Conservation (phyloP, 2,113 vertebrate species). For the Cacatua alba region DNA sequence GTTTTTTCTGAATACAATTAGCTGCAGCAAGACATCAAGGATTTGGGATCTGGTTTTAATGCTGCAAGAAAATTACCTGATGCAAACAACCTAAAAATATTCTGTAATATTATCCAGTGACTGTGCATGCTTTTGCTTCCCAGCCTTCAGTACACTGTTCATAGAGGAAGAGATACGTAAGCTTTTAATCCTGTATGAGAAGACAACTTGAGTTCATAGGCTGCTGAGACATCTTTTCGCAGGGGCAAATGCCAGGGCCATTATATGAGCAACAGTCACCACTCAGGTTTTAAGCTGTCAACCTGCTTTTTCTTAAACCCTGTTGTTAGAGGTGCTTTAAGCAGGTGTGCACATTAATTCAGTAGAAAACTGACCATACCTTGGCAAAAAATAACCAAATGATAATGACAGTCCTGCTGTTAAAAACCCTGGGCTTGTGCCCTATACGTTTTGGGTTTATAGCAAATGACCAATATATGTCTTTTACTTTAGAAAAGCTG, state of each 20-base stretch:
- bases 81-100: not conserved
- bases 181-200: not conserved
- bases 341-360: not conserved
- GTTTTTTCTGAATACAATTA: not conserved
- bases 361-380: not conserved
- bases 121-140: not conserved
- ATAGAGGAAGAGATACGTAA: not conserved
- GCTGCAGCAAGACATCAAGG: not conserved
- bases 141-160: not conserved
- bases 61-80: not conserved
- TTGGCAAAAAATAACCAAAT: not conserved
- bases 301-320: not conserved
- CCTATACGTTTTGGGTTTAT: not conserved
- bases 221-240: not conserved
- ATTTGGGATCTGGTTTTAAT: not conserved
- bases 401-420: not conserved
- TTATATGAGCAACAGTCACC: not conserved
- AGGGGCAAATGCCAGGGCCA: not conserved
- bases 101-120: not conserved
- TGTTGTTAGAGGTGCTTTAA: not conserved
- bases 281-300: not conserved
- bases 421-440: not conserved
- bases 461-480: not conserved
- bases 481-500: not conserved
- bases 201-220: not conserved